Evolutionary conservation across 2,113 vertebrate genomes (phyloP).

Genomic region (Irena cyanogastra): DNA sequence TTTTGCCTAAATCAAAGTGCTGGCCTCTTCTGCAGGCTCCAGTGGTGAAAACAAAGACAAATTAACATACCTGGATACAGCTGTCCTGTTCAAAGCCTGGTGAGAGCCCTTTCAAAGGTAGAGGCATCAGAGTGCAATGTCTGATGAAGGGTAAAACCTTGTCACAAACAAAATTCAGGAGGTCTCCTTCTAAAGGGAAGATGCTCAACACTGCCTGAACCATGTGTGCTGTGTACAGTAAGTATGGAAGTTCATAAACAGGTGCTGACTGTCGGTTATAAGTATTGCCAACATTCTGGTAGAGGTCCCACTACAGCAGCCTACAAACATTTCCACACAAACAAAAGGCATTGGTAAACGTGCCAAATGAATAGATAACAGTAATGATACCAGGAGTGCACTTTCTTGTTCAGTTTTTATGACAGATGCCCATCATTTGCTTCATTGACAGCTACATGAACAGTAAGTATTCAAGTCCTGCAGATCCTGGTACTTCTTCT

Average conservation of each 20-base stretch:
- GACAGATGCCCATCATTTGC: not conserved
- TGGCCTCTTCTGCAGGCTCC: not conserved
- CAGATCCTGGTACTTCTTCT: not conserved
- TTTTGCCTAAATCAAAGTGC: not conserved
- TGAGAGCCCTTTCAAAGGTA: not conserved
- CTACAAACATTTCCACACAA: rapidly evolving
- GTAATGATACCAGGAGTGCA: not conserved
- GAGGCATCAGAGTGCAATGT: not conserved
- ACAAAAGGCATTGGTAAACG: not conserved
- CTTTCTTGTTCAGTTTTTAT: not conserved
- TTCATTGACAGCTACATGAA: not conserved
- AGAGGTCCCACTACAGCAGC: not conserved
- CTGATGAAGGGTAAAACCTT: not conserved
- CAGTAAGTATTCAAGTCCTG: not conserved
- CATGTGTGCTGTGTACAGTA: rapidly evolving
- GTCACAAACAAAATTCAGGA: not conserved
- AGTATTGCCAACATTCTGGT: not conserved
- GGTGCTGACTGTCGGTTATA: not conserved
- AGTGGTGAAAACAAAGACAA: not conserved
- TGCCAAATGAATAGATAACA: not conserved
- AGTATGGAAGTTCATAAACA: not conserved
- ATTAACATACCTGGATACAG: not conserved
- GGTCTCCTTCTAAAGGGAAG: not conserved
- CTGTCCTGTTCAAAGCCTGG: not conserved
- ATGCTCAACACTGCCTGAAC: not conserved